Evolutionary conservation across 2,888 invertebrate genomes (phyloP).

Genomic region (Anorthoa munda): DNA sequence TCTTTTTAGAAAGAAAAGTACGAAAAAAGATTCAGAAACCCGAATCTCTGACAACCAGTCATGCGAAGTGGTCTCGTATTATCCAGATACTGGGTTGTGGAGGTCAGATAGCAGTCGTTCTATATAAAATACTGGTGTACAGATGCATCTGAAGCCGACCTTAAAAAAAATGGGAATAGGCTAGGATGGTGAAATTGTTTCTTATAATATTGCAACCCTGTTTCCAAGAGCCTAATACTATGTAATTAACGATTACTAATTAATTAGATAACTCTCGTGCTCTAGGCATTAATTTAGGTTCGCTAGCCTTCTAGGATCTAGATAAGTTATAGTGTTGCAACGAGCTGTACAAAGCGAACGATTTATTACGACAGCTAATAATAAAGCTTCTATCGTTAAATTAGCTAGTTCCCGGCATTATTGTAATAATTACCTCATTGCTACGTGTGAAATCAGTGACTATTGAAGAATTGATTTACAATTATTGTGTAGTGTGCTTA

Average conservation of each 20-base stretch:
- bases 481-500: background rate
- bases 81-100: too few relatives aligned
- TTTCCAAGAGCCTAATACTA: too few relatives aligned
- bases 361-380: slow-evolving; percentile 11
- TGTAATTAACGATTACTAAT: too few relatives aligned
- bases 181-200: too few relatives aligned
- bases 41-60: too few relatives aligned
- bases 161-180: too few relatives aligned
- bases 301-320: background rate
- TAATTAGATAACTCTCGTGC: background rate
- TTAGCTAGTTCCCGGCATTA: slow-evolving; percentile 6
- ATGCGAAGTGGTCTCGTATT: too few relatives aligned
- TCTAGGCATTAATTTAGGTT: background rate
- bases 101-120: too few relatives aligned
- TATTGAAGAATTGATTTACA: background rate
- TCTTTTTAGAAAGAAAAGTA: too few relatives aligned
- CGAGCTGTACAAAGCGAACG: background rate
- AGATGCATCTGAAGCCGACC: too few relatives aligned
- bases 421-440: slow-evolving; percentile 12
- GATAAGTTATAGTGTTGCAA: slow-evolving; percentile 30
- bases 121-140: too few relatives aligned
- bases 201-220: background rate
- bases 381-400: slow-evolving; percentile 11
- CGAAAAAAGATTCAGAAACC: too few relatives aligned
- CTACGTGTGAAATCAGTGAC: slow-evolving; percentile 5